Percentiles rank a stretch among this genome's conserved stretches.
phyloP scores from a whole-genome alignment of 2,888 invertebrate species.

The Netelia virgata region DNA sequence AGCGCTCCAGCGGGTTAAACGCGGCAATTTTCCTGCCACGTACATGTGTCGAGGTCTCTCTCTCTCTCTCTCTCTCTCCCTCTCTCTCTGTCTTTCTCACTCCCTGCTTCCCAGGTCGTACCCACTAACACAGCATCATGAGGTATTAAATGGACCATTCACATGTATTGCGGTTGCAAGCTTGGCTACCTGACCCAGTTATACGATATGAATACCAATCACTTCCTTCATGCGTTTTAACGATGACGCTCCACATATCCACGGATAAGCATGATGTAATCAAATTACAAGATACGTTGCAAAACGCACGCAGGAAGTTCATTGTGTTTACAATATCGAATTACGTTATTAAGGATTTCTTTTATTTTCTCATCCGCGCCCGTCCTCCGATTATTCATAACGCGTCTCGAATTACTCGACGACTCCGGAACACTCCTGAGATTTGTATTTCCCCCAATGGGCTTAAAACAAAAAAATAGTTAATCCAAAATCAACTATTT shows the following conservation, averaged over 20 bases:
- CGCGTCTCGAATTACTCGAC: not conserved
- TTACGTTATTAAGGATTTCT: conserved; percentile 52
- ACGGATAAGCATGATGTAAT: conserved; percentile 70
- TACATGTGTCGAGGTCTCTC: conserved; percentile 13
- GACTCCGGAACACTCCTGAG: too few relatives aligned
- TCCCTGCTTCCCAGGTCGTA: not conserved
- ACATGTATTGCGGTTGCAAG: conserved; percentile 64
- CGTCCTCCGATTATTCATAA: not conserved
- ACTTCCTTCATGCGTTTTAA: conserved; percentile 73
- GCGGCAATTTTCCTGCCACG: conserved; percentile 31
- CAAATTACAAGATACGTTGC: conserved; percentile 69
- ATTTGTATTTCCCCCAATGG: too few relatives aligned
- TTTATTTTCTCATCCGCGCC: conserved; percentile 17
- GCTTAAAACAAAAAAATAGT: too few relatives aligned
- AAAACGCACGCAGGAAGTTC: conserved; percentile 68
- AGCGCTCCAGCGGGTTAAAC: conserved; percentile 16
- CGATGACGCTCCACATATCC: conserved; percentile 70
- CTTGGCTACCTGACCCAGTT: conserved; percentile 73
- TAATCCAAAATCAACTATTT: too few relatives aligned
- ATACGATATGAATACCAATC: conserved; percentile 75
- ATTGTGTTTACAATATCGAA: conserved; percentile 65
- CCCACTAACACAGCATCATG: conserved; percentile 25
- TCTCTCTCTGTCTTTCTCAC: conserved; percentile 30
- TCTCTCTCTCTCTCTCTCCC: conserved; percentile 4
- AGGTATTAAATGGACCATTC: conserved; percentile 66